Conservation (phyloP, 2,888 invertebrate species). For the Tetrapedia diversipes region DNA sequence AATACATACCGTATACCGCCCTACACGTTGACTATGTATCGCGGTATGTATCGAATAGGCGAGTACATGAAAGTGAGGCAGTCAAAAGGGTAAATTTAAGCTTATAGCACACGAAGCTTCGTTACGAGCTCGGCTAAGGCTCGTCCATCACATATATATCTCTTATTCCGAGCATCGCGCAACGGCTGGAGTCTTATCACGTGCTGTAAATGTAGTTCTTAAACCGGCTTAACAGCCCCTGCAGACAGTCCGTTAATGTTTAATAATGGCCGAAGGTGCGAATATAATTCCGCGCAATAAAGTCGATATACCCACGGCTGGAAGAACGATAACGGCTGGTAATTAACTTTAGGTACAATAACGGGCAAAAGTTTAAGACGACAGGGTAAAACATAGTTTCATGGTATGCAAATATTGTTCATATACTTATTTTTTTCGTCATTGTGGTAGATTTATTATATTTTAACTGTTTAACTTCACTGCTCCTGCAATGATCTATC, state of each 20-base stretch:
- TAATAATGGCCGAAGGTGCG: constrained; percentile 49
- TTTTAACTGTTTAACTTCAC: too few species aligned
- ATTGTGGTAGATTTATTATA: too few species aligned
- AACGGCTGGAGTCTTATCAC: constrained; percentile 39
- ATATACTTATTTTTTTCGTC: too few species aligned
- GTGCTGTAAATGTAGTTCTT: constrained; percentile 42
- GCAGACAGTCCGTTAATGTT: constrained; percentile 45
- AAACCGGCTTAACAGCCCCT: constrained; percentile 47
- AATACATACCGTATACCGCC: too few species aligned
- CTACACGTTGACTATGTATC: not conserved
- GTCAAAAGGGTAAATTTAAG: constrained; percentile 4
- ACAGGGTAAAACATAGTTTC: too few species aligned
- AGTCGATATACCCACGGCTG: constrained; percentile 28
- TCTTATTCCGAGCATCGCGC: constrained; percentile 23
- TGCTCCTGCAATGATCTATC: too few species aligned
- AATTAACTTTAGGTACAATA: constrained; percentile 26
- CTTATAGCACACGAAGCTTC: not conserved
- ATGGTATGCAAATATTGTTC: too few species aligned
- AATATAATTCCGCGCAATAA: constrained; percentile 40
- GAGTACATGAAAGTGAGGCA: not conserved
- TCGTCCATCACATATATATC: constrained; percentile 7
- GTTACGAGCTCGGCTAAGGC: constrained; percentile 18
- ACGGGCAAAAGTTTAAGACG: constrained; percentile 2
- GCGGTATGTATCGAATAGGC: not conserved
- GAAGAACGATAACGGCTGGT: constrained; percentile 27